Conservation (phyloP, 2,797 vertebrate species). For the Cottoperca gobio region DNA sequence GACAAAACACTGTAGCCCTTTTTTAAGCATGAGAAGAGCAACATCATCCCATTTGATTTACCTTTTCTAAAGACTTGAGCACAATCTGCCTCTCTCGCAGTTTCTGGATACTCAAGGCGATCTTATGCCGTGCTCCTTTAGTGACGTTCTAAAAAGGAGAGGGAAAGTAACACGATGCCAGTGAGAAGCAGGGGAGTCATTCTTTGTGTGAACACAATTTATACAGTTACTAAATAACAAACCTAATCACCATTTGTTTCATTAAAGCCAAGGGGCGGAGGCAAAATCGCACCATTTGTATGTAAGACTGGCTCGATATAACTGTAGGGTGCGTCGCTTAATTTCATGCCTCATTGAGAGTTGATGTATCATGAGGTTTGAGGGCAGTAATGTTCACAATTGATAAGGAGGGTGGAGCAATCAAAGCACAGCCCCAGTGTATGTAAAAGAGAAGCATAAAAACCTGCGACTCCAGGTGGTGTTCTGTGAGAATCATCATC, state of each 20-base stretch:
- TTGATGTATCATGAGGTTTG: conserved; percentile 73
- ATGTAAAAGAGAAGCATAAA: conserved; percentile 43
- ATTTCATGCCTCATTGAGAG: conserved; percentile 81
- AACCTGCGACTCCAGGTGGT: conserved; percentile 96
- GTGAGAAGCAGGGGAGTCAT: conserved; percentile 39
- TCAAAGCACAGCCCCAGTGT: conserved; percentile 27
- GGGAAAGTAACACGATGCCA: conserved; percentile 29
- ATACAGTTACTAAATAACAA: conserved; percentile 75
- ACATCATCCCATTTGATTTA: conserved; percentile 64
- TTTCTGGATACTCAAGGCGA: conserved; percentile 97
- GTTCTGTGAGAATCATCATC: conserved; percentile 97
- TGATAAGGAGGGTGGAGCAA: conserved; percentile 61
- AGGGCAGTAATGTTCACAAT: conserved; percentile 61
- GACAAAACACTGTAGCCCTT: neutral
- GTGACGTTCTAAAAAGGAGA: conserved; percentile 90
- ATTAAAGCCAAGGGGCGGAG: conserved; percentile 70
- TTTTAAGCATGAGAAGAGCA: conserved; percentile 6
- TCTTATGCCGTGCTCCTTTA: conserved; percentile 97
- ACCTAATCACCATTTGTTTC: conserved; percentile 76
- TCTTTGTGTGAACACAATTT: conserved; percentile 60
- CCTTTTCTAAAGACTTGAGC: conserved; percentile 95
- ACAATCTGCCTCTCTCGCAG: conserved; percentile 93
- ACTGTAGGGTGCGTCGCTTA: conserved; percentile 72
- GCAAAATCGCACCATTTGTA: conserved; percentile 58
- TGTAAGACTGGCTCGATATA: conserved; percentile 63